Conservation (phyloP, 2,797 vertebrate genomes). For the Xiphorhynchus erythropygius region DNA sequence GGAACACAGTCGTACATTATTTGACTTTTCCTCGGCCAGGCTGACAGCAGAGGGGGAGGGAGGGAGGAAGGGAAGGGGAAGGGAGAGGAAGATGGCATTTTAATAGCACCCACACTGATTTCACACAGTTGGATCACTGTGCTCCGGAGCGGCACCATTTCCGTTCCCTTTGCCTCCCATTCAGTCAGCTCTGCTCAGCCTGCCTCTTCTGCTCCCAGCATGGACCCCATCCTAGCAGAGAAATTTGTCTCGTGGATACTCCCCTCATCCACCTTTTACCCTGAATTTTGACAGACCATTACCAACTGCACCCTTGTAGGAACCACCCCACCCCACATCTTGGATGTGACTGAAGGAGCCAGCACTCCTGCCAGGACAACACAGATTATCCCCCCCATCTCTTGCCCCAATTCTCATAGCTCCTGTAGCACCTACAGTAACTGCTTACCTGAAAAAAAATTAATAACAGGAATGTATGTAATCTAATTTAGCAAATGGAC, state of each 20-base stretch:
- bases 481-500: background rate
- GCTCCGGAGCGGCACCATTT: conserved; percentile 23
- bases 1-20: conserved; percentile 76
- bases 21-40: conserved; percentile 69
- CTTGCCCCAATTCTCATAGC: background rate
- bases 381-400: background rate
- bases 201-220: background rate
- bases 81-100: conserved; percentile 70
- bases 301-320: background rate
- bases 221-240: background rate
- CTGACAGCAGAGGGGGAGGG: conserved; percentile 62
- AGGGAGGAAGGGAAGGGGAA: conserved; percentile 44
- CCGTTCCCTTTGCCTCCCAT: conserved; percentile 24
- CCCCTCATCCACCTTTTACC: background rate
- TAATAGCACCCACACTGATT: conserved; percentile 63
- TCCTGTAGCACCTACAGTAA: background rate
- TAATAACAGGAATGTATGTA: background rate
- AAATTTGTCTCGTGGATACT: conserved; percentile 5
- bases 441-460: background rate
- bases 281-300: background rate
- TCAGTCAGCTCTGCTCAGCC: background rate
- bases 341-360: background rate
- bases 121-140: conserved; percentile 66
- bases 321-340: background rate
- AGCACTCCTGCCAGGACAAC: background rate